These are phyloP conservation scores for Caenorhabditis uteleia DNA, from an alignment of 2,888 invertebrate genomes.

Conservation along the genomic window DNA sequence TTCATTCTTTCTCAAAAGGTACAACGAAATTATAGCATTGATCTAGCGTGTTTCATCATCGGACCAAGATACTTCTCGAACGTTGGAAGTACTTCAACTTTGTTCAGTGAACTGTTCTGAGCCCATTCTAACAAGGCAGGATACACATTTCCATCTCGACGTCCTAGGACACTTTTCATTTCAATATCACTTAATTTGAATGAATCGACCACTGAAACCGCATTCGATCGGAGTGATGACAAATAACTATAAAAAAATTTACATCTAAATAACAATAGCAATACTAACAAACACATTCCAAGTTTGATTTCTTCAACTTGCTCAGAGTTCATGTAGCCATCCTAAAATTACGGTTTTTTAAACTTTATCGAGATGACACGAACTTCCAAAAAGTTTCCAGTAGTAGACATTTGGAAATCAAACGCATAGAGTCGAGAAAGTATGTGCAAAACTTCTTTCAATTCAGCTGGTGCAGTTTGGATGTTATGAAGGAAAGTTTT, in stretches of 20 bases:
- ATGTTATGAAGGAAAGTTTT: too few relatives aligned
- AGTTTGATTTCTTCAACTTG: conserved; percentile 48
- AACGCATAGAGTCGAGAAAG: conserved; percentile 45
- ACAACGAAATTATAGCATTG: too few relatives aligned
- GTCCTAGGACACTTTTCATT: conserved; percentile 67
- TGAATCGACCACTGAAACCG: conserved; percentile 86
- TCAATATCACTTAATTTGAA: conserved; percentile 77
- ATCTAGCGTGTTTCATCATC: too few relatives aligned
- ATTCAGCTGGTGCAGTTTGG: too few relatives aligned
- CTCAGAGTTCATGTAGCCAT: conserved; percentile 47
- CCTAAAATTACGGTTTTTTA: too few relatives aligned
- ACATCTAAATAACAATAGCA: neutral
- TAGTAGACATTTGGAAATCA: conserved; percentile 36
- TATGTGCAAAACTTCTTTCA: conserved; percentile 34
- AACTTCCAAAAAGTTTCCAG: conserved; percentile 47
- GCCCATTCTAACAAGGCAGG: conserved; percentile 66
- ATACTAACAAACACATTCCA: conserved; percentile 41
- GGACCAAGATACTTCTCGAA: conserved; percentile 32
- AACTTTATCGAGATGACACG: too few relatives aligned
- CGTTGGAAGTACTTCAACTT: conserved; percentile 26
- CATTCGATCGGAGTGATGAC: conserved; percentile 80
- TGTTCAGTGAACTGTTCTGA: conserved; percentile 30
- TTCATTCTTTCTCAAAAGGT: too few relatives aligned
- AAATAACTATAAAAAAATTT: conserved; percentile 71
- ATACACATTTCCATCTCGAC: conserved; percentile 70